Percentiles rank a stretch among this genome's conserved stretches.
These are phyloP conservation scores for Metellina segmentata DNA, from an alignment of 2,888 invertebrate species.

Conservation along the genomic window DNA sequence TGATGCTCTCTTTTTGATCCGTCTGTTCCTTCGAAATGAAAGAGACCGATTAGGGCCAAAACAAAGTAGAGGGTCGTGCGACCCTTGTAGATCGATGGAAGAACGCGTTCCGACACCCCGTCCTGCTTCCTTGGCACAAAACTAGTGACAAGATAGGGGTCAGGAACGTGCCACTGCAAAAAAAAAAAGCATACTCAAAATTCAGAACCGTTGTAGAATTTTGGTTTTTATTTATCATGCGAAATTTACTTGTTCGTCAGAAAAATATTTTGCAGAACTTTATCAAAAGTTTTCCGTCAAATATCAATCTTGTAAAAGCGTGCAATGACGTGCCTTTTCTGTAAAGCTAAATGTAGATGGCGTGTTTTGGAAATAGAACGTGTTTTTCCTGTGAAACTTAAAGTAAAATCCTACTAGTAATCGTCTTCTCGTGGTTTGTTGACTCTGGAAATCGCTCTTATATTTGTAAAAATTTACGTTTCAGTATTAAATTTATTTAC, in stretches of 20 bases:
- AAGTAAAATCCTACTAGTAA: too few relatives aligned
- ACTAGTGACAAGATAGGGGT: slow-evolving; percentile 2
- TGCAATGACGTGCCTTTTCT: too few relatives aligned
- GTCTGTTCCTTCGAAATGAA: slow-evolving; percentile 26
- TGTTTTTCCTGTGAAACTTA: too few relatives aligned
- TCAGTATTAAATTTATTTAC: too few relatives aligned
- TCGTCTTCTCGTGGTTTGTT: too few relatives aligned
- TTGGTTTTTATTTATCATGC: neutral
- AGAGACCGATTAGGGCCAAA: slow-evolving; percentile 62
- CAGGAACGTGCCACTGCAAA: neutral
- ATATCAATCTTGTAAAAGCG: too few relatives aligned
- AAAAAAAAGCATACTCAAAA: neutral
- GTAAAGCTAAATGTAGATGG: too few relatives aligned
- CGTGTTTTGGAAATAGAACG: too few relatives aligned
- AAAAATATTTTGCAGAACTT: neutral
- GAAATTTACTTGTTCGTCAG: neutral
- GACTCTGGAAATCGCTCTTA: too few relatives aligned
- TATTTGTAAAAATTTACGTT: too few relatives aligned
- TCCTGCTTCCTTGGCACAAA: neutral
- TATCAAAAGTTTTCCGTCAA: too few relatives aligned
- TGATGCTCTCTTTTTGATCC: slow-evolving; percentile 66
- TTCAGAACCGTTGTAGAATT: neutral
- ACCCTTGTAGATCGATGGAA: slow-evolving; percentile 13
- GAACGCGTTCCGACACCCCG: neutral
- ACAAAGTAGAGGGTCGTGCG: slow-evolving; percentile 63